phyloP scores from a whole-genome alignment of 2,113 vertebrate genomes.

The Chionomys nivalis region DNA sequence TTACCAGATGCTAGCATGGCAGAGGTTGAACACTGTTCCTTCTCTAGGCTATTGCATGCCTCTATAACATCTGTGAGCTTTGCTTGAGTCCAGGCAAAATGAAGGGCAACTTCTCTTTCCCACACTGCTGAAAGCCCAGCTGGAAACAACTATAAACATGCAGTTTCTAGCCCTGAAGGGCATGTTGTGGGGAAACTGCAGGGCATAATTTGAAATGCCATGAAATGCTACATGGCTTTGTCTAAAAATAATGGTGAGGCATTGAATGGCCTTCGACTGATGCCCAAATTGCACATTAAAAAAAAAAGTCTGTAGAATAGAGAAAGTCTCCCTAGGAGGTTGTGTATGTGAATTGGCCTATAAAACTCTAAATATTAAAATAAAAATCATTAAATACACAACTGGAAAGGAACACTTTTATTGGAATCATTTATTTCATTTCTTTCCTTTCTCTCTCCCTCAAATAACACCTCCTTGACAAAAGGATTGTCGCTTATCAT shows the following conservation, averaged over 20 bases:
- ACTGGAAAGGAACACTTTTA: constrained; percentile 38
- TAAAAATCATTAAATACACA: constrained; percentile 53
- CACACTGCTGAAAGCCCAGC: neutral
- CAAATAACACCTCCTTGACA: neutral
- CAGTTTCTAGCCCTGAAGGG: neutral
- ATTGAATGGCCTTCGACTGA: constrained; percentile 52
- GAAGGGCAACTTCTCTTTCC: neutral
- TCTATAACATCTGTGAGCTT: neutral
- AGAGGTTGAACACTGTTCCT: neutral
- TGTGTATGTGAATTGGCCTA: constrained; percentile 27
- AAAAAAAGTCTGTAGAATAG: constrained; percentile 51
- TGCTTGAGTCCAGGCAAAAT: constrained; percentile 22
- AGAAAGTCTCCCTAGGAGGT: constrained; percentile 12
- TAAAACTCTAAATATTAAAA: constrained; percentile 54
- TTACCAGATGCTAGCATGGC: neutral
- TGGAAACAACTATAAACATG: constrained; percentile 28
- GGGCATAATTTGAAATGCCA: constrained; percentile 52
- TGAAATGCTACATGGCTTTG: constrained; percentile 52
- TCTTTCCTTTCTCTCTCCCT: neutral
- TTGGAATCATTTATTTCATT: constrained; percentile 43
- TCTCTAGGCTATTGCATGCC: neutral
- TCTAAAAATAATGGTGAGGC: constrained; percentile 34
- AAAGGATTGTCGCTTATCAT: neutral
- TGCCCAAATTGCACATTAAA: constrained; percentile 51
- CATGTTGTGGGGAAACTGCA: neutral